phyloP scores from a whole-genome alignment of 2,888 invertebrate genomes.

The Torymus aiolomorphi region DNA sequence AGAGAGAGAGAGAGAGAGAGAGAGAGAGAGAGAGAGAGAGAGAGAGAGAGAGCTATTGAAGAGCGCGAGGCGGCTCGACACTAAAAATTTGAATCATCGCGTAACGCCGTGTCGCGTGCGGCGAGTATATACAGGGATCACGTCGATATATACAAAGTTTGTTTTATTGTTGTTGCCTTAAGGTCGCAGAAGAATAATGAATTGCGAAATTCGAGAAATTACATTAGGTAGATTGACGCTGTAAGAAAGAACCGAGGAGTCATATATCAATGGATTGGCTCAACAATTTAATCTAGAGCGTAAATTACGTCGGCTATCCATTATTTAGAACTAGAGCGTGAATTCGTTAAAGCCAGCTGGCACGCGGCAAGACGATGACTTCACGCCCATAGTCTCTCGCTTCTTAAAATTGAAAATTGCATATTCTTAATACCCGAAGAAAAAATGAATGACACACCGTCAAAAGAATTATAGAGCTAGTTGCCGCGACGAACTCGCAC shows the following conservation, averaged over 20 bases:
- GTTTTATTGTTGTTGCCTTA: too few relatives aligned
- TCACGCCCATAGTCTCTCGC: slow-evolving; percentile 24
- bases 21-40: too few relatives aligned
- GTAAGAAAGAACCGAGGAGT: slow-evolving; percentile 10
- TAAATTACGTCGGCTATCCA: slow-evolving; percentile 35
- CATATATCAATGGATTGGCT: slow-evolving; percentile 28
- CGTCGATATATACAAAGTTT: too few relatives aligned
- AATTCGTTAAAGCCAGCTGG: slow-evolving; percentile 53
- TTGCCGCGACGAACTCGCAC: too few relatives aligned
- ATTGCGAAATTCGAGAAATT: background rate
- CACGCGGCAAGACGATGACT: slow-evolving; percentile 40
- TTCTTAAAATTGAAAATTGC: slow-evolving; percentile 26
- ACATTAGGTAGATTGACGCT: background rate
- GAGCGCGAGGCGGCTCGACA: slow-evolving; percentile 24
- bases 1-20: too few relatives aligned
- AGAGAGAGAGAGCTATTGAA: slow-evolving; percentile 35
- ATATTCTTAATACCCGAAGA: slow-evolving; percentile 17
- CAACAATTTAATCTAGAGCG: slow-evolving; percentile 30
- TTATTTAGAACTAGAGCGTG: slow-evolving; percentile 54
- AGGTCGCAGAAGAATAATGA: background rate
- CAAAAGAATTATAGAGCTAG: background rate
- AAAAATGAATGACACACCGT: background rate
- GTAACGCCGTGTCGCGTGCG: too few relatives aligned
- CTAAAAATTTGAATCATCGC: slow-evolving; percentile 51
- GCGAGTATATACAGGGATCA: too few relatives aligned